Conservation (phyloP, 1,140 invertebrate genomes). For the Paraescarpia echinospica region DNA sequence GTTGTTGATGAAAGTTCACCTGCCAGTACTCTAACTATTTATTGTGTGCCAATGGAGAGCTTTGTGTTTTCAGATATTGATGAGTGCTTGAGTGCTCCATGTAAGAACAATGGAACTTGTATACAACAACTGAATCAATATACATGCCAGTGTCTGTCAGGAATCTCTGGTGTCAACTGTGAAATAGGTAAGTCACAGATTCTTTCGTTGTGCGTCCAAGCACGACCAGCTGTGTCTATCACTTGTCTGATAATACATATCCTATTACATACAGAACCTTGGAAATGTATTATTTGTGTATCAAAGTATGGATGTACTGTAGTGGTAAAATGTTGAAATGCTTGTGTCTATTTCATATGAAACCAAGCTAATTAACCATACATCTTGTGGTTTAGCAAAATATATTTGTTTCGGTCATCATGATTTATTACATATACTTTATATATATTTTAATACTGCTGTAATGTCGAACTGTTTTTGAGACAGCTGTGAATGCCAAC, state of each 20-base stretch:
- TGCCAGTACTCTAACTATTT: no score
- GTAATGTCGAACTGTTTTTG: neutral
- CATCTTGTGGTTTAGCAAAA: no score
- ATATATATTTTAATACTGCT: neutral
- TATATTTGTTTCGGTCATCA: no score
- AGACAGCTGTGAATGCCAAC: neutral
- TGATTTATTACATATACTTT: neutral
- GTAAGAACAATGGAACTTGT: neutral
- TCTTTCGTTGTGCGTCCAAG: neutral
- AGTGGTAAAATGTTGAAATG: neutral
- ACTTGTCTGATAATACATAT: neutral
- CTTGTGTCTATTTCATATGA: neutral
- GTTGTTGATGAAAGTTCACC: no score
- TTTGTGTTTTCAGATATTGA: neutral
- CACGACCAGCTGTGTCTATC: neutral
- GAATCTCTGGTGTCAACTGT: neutral
- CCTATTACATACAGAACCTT: neutral
- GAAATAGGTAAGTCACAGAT: neutral
- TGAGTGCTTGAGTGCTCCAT: neutral
- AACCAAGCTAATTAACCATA: no score
- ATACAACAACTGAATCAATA: neutral
- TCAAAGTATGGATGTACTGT: neutral
- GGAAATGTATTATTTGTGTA: neutral
- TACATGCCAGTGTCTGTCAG: neutral
- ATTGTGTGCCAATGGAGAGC: neutral